A percentile compares a stretch with the other conserved stretches of the same genome.
These are phyloP conservation scores for Helostoma temminkii DNA, from an alignment of 2,797 vertebrate genomes.

Conservation along the genomic window DNA sequence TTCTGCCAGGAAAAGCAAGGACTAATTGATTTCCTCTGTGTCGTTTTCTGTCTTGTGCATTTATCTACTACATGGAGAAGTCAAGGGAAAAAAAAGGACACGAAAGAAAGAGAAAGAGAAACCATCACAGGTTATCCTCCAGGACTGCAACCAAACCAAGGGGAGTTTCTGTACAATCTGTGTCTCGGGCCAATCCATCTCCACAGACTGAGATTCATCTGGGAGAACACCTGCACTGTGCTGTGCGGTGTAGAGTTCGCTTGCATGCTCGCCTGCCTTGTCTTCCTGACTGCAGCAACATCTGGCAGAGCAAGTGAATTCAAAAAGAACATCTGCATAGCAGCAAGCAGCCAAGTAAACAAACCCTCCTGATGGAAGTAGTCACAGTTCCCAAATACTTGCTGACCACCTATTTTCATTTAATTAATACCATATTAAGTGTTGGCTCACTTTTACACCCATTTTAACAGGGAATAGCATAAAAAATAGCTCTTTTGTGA, in stretches of 20 bases:
- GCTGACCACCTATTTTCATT: slow-evolving; percentile 46
- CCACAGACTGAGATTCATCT: slow-evolving; percentile 45
- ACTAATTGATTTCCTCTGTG: slow-evolving; percentile 79
- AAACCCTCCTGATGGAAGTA: slow-evolving; percentile 61
- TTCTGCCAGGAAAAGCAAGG: slow-evolving; percentile 59
- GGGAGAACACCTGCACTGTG: slow-evolving; percentile 75
- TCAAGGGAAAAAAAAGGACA: slow-evolving; percentile 17
- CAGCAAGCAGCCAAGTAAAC: slow-evolving; percentile 70
- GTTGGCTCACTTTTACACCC: slow-evolving; percentile 34
- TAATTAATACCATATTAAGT: slow-evolving; percentile 54
- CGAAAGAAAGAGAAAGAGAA: slow-evolving; percentile 25
- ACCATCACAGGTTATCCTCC: slow-evolving; percentile 56
- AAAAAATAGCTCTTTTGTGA: slow-evolving; percentile 17
- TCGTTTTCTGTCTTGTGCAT: slow-evolving; percentile 50
- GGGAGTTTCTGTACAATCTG: slow-evolving; percentile 50
- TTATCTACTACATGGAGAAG: slow-evolving; percentile 36
- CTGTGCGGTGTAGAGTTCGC: slow-evolving; percentile 37
- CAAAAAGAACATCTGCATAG: slow-evolving; percentile 73
- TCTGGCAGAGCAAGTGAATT: slow-evolving; percentile 71
- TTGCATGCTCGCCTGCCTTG: slow-evolving; percentile 36
- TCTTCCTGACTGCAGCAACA: slow-evolving; percentile 66
- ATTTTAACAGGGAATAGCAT: slow-evolving; percentile 23
- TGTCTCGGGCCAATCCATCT: slow-evolving; percentile 52
- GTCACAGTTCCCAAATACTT: slow-evolving; percentile 57
- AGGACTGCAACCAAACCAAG: slow-evolving; percentile 31